A percentile compares a stretch with the other conserved stretches of the same genome.
phyloP scores from a whole-genome alignment of 2,797 vertebrate genomes.

The Coracias cyanogaster region DNA sequence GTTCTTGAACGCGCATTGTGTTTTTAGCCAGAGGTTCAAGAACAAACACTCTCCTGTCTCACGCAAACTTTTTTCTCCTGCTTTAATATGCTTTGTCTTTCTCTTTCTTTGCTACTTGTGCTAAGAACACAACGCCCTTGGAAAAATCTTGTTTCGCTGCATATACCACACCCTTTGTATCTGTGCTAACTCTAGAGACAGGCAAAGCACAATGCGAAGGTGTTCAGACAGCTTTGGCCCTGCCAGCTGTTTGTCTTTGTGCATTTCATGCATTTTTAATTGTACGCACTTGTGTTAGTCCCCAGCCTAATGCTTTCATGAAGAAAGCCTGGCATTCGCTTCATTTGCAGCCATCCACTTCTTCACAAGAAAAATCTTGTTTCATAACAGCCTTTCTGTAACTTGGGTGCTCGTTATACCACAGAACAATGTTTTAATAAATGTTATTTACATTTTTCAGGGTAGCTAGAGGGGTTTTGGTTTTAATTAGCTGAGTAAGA shows the following conservation, averaged over 20 bases:
- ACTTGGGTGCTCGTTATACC: slow-evolving; percentile 18
- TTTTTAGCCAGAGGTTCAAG: slow-evolving; percentile 4
- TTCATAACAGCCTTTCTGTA: slow-evolving; percentile 31
- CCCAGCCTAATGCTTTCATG: neutral
- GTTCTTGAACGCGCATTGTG: neutral
- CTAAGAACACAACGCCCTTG: slow-evolving; percentile 21
- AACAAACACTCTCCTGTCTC: neutral
- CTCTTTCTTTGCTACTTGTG: neutral
- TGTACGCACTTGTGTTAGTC: neutral
- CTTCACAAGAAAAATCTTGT: neutral
- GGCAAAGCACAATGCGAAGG: neutral
- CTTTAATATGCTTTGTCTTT: slow-evolving; percentile 29
- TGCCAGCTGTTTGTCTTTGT: slow-evolving; percentile 27
- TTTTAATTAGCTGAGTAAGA: slow-evolving; percentile 59
- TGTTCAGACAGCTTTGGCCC: slow-evolving; percentile 16
- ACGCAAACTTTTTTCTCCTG: neutral
- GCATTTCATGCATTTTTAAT: slow-evolving; percentile 41
- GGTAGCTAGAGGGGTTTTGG: slow-evolving; percentile 46
- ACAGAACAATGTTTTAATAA: slow-evolving; percentile 52
- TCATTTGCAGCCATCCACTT: slow-evolving; percentile 4
- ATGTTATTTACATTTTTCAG: slow-evolving; percentile 44
- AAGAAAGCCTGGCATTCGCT: slow-evolving; percentile 2
- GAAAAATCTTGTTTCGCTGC: slow-evolving; percentile 1
- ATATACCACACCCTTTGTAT: neutral
- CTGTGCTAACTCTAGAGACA: neutral